A percentile compares a stretch with the other conserved stretches of the same genome.
Evolutionary conservation across 2,113 vertebrate species (phyloP).

Genomic region (Myrmecobius fasciatus): DNA sequence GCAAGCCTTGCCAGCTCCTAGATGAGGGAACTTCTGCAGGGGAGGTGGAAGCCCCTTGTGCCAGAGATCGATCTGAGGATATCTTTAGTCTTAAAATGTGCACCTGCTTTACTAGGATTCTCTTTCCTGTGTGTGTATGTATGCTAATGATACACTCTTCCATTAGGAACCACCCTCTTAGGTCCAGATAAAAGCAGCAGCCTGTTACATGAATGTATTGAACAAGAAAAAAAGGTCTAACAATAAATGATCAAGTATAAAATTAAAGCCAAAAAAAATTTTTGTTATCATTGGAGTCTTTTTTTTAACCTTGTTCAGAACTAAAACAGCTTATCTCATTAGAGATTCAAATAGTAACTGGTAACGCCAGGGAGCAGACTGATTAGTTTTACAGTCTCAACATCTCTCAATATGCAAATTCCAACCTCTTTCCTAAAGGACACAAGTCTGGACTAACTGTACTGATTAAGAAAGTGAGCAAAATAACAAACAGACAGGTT

Average conservation of each 20-base stretch:
- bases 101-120: not conserved
- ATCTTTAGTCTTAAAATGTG: constrained; percentile 40
- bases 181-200: not conserved
- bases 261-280: constrained; percentile 33
- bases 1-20: not conserved
- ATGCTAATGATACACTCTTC: constrained; percentile 10
- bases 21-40: not conserved
- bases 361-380: constrained; percentile 38
- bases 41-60: not conserved
- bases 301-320: constrained; percentile 27
- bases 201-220: not conserved
- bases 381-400: constrained; percentile 54
- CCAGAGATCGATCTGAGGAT: not conserved
- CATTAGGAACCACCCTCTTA: not conserved
- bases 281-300: not conserved
- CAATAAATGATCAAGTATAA: constrained; percentile 44
- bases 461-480: constrained; percentile 40
- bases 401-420: constrained; percentile 66
- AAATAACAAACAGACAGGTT: not conserved
- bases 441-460: constrained; percentile 51
- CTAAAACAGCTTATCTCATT: constrained; percentile 67
- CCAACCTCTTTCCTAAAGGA: constrained; percentile 21
- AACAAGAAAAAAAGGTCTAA: not conserved
- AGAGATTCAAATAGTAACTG: constrained; percentile 55
- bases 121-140: not conserved